Conservation (phyloP, 2,888 invertebrate genomes). For the Pristionchus mayeri region DNA sequence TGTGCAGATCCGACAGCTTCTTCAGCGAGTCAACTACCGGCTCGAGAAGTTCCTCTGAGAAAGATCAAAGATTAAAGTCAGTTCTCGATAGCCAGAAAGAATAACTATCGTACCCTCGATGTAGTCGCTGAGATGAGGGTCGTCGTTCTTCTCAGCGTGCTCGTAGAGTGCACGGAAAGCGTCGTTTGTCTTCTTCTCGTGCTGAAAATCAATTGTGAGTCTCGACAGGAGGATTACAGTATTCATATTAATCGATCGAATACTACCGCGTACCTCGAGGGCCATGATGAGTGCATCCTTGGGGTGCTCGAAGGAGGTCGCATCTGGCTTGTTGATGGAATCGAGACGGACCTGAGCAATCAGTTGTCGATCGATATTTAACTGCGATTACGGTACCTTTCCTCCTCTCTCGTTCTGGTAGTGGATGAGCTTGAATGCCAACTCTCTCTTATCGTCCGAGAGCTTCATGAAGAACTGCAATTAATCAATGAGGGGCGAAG, state of each 20-base stretch:
- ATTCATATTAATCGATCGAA: background rate
- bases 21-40: constrained; percentile 42
- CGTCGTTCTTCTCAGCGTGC: constrained; percentile 50
- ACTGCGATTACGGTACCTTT: constrained; percentile 2
- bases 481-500: background rate
- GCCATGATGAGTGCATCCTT: constrained; percentile 43
- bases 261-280: constrained; percentile 31
- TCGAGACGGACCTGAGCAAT: constrained; percentile 14
- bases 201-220: background rate
- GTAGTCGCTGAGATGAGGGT: constrained; percentile 50
- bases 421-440: constrained; percentile 82
- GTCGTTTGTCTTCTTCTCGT: constrained; percentile 48
- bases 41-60: constrained; percentile 47
- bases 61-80: constrained; percentile 8
- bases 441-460: constrained; percentile 86
- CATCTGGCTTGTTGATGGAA: constrained; percentile 22
- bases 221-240: background rate
- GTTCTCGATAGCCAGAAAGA: background rate
- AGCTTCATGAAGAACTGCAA: constrained; percentile 79
- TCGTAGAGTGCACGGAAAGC: constrained; percentile 41
- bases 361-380: background rate
- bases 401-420: constrained; percentile 49
- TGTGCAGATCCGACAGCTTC: constrained; percentile 47
- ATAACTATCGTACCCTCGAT: constrained; percentile 42
- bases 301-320: constrained; percentile 29